Base-by-base conservation (phyloP, 2,888 invertebrate species). In the Mimas tiliae region DNA sequence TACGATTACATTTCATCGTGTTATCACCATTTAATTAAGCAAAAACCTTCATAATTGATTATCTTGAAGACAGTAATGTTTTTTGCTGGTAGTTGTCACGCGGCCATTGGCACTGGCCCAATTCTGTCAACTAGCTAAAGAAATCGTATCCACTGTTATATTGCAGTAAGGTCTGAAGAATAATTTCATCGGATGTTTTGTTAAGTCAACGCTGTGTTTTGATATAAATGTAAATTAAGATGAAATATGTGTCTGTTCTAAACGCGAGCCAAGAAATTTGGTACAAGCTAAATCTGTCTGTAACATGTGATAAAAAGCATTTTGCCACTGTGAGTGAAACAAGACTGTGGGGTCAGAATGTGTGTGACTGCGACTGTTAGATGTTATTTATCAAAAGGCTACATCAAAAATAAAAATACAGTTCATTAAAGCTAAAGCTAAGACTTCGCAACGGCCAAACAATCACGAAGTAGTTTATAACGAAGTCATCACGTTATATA, bases 51-150 rank as follows among this genome's bases (percentile, higher is more conserved):
- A 52, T 12, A 38, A 42, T 58, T 58, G 42, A 58, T 42, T 58
- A 42, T 58, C 38, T 42, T 11, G 58, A 19, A 34, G 16, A 58
- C 6, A 19, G 16, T 12, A n/a, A 42, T 50, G 38, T 62, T 66
- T 38, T 63, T 53, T 53, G 52, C 33, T 62, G 52, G 14, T 45
- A 33, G 53, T 65, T 63, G 66, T 63, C 63, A 66, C 52, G 66
- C 62, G 62, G 27, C 19, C 52, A 27, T 66, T 66, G 66, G 63
- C 66, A 45, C 19, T 27, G 12, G 19, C 45, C 66, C 45, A 62
- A 63, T 19, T 21, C 12, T 19, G 65, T 58, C 47, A 55, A 52
- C 27, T 52, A 12, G 38, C 42, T 12, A 58, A 42, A 58, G 38
- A 58, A 42, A 58, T 16, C 27, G 12, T 19, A 38, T 58, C 19